Evolutionary conservation across 2,797 vertebrate genomes (phyloP).

Genomic region (Pangasius mekongensis): DNA sequence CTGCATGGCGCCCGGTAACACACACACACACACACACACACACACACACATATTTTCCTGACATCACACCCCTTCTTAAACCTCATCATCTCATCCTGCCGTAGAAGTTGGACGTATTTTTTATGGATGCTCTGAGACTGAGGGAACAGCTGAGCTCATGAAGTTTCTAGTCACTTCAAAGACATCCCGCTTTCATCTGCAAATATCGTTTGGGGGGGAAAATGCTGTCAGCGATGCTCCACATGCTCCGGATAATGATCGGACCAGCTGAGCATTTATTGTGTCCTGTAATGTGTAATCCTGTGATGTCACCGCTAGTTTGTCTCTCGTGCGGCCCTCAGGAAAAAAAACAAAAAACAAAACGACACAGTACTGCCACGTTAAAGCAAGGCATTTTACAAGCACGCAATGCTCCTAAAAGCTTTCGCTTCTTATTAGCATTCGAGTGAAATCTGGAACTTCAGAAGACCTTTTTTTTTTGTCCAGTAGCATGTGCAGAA

Average conservation of each 20-base stretch:
- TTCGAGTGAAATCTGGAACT: not conserved
- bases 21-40: not conserved
- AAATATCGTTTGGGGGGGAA: slow-evolving; percentile 52
- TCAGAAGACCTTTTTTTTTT: not conserved
- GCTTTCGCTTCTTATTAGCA: not conserved
- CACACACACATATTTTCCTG: not conserved
- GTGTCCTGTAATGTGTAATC: slow-evolving; percentile 23
- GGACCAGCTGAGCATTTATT: slow-evolving; percentile 37
- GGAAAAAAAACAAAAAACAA: not conserved
- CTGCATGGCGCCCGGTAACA: not conserved
- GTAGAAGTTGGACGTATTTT: not conserved
- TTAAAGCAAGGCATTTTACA: not conserved
- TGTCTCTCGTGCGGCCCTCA: not conserved
- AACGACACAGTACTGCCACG: not conserved
- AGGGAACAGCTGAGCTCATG: slow-evolving; percentile 71
- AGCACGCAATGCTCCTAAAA: no score
- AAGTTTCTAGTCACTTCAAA: slow-evolving; percentile 69
- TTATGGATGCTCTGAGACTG: not conserved
- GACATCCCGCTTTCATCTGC: slow-evolving; percentile 68
- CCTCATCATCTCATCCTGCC: slow-evolving; percentile 3
- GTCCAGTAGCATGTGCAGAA: not conserved
- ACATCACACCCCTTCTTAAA: not conserved
- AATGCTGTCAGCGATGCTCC: slow-evolving; percentile 22
- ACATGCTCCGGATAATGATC: slow-evolving; percentile 31
- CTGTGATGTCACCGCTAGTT: slow-evolving; percentile 19